Base-by-base conservation (phyloP, 2,797 vertebrate genomes). In the Trematomus bernacchii region DNA sequence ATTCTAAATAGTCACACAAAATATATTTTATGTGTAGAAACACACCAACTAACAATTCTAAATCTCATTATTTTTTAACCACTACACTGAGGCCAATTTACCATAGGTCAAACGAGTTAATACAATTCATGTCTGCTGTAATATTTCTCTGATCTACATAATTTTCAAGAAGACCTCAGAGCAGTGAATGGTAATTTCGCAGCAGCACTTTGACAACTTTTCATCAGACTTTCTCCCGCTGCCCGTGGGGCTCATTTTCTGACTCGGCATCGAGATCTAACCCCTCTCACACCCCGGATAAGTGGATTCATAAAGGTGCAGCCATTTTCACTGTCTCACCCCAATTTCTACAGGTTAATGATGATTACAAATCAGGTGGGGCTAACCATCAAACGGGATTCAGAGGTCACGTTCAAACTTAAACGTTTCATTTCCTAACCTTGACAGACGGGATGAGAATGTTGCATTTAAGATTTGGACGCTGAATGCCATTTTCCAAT, bases 111-210 rank as follows among this genome's bases (percentile, higher is more conserved):
- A 53, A 78, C 0, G 1, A 77, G 55, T 70, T 80, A 55, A 77
- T 81, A 52, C 44, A 57, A 19, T 83, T 72, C 66, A 82, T 77
- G 59, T 67, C 16, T 23, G 16, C 67, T 72, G 57, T 40, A 75
- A 77, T 61, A 53, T 76, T 68, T 77, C 64, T 75, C 44, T 58
- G 40, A 76, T 70, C 33, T 30, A 42, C 50, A 74, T 80, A 54
- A 63, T 79, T 79, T 77, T 58, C 19, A 27, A 33, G 42, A 18
- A 30, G 61, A 73, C 73, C 44, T 83, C 18, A 65, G 23, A 80
- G 63, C 68, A 52, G 27, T 65, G 53, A 71, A 81, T 77, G 57
- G 60, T 69, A 30, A 82, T 86, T 81, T 62, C 52, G 15, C 42
- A 33, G 71, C 54, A 52, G 77, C 52, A 43, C 47, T 65, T 62